These are phyloP conservation scores for Mamestra configurata DNA, from an alignment of 1,140 invertebrate genomes.

Conservation along the genomic window DNA sequence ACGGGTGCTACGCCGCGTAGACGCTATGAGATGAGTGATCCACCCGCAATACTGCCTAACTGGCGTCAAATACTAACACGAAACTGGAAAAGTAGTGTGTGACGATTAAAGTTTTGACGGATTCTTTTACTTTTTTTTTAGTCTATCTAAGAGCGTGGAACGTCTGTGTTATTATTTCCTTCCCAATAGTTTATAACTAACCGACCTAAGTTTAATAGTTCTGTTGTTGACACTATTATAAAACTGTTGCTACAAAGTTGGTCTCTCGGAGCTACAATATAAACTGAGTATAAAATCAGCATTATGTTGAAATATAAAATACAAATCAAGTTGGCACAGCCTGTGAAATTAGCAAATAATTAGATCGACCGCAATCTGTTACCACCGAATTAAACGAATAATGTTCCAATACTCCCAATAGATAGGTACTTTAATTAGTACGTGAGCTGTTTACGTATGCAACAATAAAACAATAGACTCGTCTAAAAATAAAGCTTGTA, in stretches of 20 bases:
- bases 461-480: slow-evolving; percentile 11
- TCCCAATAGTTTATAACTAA: slow-evolving; percentile 28
- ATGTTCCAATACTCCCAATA: slow-evolving; percentile 5
- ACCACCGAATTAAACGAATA: slow-evolving; percentile 36
- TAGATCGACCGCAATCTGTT: slow-evolving; percentile 54
- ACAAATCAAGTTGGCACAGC: slow-evolving; percentile 46
- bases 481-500: not conserved
- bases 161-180: slow-evolving; percentile 18
- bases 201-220: slow-evolving; percentile 12
- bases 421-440: not conserved
- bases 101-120: not conserved
- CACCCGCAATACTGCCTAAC: too few species aligned
- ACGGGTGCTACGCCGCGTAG: slow-evolving; percentile 1
- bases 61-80: too few species aligned
- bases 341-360: slow-evolving; percentile 57
- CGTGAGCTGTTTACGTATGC: slow-evolving; percentile 10
- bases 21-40: not conserved
- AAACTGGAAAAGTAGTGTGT: not conserved
- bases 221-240: slow-evolving; percentile 23
- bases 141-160: slow-evolving; percentile 6
- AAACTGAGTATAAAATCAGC: not conserved
- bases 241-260: slow-evolving; percentile 10
- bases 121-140: not conserved
- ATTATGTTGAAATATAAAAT: slow-evolving; percentile 27
- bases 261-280: not conserved